A percentile compares a stretch with the other conserved stretches of the same genome.
phyloP scores from a whole-genome alignment of 2,113 vertebrate species.

The Alligator mississippiensis region DNA sequence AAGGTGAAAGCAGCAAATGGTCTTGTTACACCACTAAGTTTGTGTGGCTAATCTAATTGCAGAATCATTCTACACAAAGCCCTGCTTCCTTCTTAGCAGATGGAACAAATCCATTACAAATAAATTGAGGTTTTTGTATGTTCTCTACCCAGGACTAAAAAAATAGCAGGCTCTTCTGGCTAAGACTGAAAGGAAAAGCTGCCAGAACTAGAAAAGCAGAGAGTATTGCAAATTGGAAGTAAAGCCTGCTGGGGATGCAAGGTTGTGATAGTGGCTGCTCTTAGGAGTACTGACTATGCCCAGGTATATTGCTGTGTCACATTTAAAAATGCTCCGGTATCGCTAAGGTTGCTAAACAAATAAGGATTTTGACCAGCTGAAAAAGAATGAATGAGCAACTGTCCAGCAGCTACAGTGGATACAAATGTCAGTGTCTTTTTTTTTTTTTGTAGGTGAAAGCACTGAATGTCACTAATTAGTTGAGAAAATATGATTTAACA shows the following conservation, averaged over 20 bases:
- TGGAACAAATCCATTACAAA: not conserved
- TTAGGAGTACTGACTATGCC: not conserved
- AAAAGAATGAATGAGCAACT: constrained; percentile 37
- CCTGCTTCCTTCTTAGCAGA: not conserved
- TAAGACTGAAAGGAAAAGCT: not conserved
- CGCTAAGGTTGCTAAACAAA: not conserved
- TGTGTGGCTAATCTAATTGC: not conserved
- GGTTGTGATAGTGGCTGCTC: not conserved
- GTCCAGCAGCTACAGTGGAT: constrained; percentile 30
- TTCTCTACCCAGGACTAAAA: not conserved
- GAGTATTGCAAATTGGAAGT: not conserved
- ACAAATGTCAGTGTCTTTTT: constrained; percentile 8
- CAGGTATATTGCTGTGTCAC: not conserved
- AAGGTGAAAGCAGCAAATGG: constrained; percentile 33
- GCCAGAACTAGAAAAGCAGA: not conserved
- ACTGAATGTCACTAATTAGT: not conserved
- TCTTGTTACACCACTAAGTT: constrained; percentile 4
- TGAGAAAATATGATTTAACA: not conserved
- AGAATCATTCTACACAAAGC: constrained; percentile 9
- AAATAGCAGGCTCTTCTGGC: not conserved
- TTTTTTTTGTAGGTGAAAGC: not conserved
- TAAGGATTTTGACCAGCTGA: constrained; percentile 6
- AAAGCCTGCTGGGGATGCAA: not conserved
- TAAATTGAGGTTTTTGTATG: not conserved
- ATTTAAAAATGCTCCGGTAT: not conserved